phyloP scores from a whole-genome alignment of 2,113 vertebrate genomes.

The Deroptyus accipitrinus region DNA sequence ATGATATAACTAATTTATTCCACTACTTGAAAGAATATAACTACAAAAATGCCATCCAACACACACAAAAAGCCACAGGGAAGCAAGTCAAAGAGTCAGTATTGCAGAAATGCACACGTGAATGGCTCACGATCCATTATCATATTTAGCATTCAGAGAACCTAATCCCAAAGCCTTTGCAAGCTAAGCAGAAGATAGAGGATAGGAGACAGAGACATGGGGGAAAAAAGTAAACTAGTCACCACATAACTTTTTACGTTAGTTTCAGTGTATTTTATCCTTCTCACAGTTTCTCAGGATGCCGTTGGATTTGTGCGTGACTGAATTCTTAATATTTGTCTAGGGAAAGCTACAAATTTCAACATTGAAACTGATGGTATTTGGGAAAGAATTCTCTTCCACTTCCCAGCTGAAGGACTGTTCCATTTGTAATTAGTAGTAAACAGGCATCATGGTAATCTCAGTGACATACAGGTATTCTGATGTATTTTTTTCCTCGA shows the following conservation, averaged over 20 bases:
- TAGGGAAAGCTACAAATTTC: background rate
- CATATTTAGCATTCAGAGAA: background rate
- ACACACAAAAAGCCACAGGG: background rate
- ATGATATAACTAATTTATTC: background rate
- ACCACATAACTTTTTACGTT: background rate
- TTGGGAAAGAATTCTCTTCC: background rate
- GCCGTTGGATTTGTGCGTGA: background rate
- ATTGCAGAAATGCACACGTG: background rate
- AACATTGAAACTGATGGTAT: background rate
- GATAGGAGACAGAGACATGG: background rate
- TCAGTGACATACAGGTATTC: background rate
- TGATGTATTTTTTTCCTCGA: fast-evolving
- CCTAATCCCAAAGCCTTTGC: background rate
- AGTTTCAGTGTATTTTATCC: background rate
- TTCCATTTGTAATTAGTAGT: background rate
- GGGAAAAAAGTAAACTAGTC: background rate
- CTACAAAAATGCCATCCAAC: background rate
- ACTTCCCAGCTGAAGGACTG: background rate
- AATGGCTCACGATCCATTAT: background rate
- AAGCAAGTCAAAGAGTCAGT: background rate
- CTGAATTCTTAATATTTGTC: background rate
- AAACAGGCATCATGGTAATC: background rate
- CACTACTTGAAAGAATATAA: background rate
- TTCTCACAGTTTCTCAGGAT: background rate
- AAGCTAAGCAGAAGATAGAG: background rate